These are phyloP conservation scores for Scaptomyza tumidula DNA, from an alignment of 2,888 invertebrate genomes.

Conservation along the genomic window DNA sequence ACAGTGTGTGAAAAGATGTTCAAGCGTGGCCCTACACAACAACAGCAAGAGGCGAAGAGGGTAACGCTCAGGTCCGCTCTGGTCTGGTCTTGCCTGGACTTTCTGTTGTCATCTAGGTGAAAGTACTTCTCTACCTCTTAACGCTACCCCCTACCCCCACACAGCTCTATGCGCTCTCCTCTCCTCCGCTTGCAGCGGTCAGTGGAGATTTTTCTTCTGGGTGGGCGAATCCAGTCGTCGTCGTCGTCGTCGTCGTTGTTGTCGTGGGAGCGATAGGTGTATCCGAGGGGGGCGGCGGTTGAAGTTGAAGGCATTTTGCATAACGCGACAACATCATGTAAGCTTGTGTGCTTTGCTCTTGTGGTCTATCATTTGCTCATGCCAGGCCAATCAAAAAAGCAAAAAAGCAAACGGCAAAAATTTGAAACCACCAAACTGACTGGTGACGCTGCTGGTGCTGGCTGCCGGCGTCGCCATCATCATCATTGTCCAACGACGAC, in stretches of 20 bases:
- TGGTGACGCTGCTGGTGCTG: slow-evolving; percentile 24
- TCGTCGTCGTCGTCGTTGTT: slow-evolving; percentile 3
- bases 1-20: slow-evolving; percentile 64
- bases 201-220: slow-evolving; percentile 63
- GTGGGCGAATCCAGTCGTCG: slow-evolving; percentile 55
- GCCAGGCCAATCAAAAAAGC: slow-evolving; percentile 47
- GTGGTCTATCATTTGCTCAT: slow-evolving; percentile 53
- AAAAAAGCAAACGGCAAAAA: slow-evolving; percentile 27
- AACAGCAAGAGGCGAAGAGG: slow-evolving; percentile 11
- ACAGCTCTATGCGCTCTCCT: not conserved
- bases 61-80: slow-evolving; percentile 45
- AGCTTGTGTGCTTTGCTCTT: slow-evolving; percentile 28
- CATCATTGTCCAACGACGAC: slow-evolving; percentile 34
- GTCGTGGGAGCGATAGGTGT: slow-evolving; percentile 25
- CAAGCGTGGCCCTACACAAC: slow-evolving; percentile 40
- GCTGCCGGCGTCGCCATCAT: slow-evolving; percentile 53
- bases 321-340: slow-evolving; percentile 75
- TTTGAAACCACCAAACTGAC: slow-evolving; percentile 42
- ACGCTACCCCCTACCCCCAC: not conserved
- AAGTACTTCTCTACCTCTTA: slow-evolving; percentile 44
- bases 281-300: slow-evolving; percentile 2
- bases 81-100: not conserved
- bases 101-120: slow-evolving; percentile 56
- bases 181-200: slow-evolving; percentile 22
- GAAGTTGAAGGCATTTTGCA: slow-evolving; percentile 60